Conservation (phyloP, 2,888 invertebrate species). For the Dolichopus griseipennis region DNA sequence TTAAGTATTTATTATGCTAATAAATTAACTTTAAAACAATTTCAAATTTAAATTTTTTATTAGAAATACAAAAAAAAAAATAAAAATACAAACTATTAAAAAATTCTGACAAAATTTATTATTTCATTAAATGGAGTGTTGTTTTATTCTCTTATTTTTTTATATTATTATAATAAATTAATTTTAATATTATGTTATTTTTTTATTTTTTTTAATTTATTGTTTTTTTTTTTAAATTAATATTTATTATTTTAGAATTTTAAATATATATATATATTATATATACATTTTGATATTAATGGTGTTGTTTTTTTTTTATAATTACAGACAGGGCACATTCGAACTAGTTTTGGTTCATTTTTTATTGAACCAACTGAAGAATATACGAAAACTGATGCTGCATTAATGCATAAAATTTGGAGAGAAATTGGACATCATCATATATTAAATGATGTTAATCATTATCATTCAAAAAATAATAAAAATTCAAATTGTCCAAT, state of each 20-base stretch:
- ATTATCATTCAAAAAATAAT: neutral
- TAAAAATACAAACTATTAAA: too few relatives aligned
- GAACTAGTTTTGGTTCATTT: conserved; percentile 55
- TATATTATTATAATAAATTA: neutral
- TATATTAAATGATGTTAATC: conserved; percentile 3
- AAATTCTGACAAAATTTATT: too few relatives aligned
- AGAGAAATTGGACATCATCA: conserved; percentile 28
- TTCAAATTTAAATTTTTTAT: too few relatives aligned
- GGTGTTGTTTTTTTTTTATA: neutral
- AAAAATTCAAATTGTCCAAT: conserved; percentile 17
- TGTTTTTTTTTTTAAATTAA: conserved; percentile 4
- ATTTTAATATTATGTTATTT: too few relatives aligned
- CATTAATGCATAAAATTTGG: conserved; percentile 47
- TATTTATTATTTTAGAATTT: neutral
- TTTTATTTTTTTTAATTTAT: neutral
- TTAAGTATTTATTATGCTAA: too few relatives aligned
- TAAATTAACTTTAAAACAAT: too few relatives aligned
- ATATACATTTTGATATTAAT: neutral
- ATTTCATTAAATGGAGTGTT: neutral
- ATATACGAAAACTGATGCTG: conserved; percentile 38
- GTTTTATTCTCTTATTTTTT: neutral
- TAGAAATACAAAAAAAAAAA: too few relatives aligned
- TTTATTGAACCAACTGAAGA: conserved; percentile 58
- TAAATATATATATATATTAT: too few relatives aligned
- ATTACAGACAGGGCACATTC: conserved; percentile 57